Evolutionary conservation across 2,888 invertebrate species (phyloP).

Genomic region (Rhagium mordax): DNA sequence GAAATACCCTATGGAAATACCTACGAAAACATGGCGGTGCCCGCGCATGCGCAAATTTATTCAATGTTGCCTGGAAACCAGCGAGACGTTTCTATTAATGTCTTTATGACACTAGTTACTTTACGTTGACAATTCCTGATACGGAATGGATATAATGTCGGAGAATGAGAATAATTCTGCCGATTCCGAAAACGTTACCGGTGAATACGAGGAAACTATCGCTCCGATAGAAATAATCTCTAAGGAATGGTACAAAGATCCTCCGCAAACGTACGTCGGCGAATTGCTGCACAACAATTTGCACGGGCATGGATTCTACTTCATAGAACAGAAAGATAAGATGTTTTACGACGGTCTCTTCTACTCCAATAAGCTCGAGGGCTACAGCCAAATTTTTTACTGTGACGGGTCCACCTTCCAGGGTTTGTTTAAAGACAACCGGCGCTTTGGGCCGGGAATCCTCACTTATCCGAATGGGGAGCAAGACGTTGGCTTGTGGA

Average conservation of each 20-base stretch:
- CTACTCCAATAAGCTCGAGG: constrained; percentile 72
- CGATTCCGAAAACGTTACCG: not conserved
- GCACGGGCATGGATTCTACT: constrained; percentile 72
- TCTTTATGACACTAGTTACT: too few relatives aligned
- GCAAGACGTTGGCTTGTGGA: constrained; percentile 75
- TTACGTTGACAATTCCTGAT: not conserved
- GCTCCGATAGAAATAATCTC: not conserved
- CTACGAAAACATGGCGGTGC: too few relatives aligned
- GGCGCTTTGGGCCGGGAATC: constrained; percentile 75
- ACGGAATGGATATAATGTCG: not conserved
- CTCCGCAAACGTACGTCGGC: constrained; percentile 70
- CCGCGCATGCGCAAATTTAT: too few relatives aligned
- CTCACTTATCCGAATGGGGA: constrained; percentile 67
- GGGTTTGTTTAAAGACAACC: constrained; percentile 72
- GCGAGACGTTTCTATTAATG: too few relatives aligned
- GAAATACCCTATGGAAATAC: too few relatives aligned
- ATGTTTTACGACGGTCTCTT: constrained; percentile 66
- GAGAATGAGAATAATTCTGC: not conserved
- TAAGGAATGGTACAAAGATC: constrained; percentile 5
- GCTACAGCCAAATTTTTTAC: constrained; percentile 71
- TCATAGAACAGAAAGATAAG: constrained; percentile 57
- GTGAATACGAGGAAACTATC: not conserved
- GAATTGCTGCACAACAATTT: constrained; percentile 69
- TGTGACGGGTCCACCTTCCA: constrained; percentile 70
- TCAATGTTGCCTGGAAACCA: too few relatives aligned